phyloP scores from a whole-genome alignment of 2,797 vertebrate genomes.

The Tiaroga cobitis region DNA sequence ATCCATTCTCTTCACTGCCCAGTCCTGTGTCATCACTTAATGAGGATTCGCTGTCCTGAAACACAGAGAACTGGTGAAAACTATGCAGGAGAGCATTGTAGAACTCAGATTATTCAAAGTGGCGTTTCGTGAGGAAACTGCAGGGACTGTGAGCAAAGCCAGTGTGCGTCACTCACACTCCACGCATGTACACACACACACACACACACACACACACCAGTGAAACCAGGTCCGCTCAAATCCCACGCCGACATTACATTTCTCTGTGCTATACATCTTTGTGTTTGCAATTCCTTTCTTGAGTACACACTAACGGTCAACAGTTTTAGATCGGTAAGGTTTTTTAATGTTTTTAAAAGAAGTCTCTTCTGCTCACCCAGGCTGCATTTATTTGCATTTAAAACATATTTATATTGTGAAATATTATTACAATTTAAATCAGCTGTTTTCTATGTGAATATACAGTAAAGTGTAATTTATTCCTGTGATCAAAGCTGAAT shows the following conservation, averaged over 20 bases:
- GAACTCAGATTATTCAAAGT: not conserved
- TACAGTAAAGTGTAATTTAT: too few species aligned
- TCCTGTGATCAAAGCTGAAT: too few species aligned
- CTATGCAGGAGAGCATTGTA: not conserved
- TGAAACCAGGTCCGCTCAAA: not conserved
- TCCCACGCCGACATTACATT: not conserved
- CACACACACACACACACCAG: not conserved
- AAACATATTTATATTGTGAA: too few species aligned
- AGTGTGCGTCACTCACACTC: too few species aligned
- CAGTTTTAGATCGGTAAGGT: too few species aligned
- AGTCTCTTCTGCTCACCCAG: too few species aligned
- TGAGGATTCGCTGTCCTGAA: conserved; percentile 79
- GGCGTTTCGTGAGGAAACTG: not conserved
- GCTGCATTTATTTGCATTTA: too few species aligned
- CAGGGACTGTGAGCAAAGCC: not conserved
- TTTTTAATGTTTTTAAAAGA: too few species aligned
- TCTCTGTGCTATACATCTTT: not conserved
- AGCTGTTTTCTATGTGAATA: too few species aligned
- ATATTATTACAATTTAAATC: too few species aligned
- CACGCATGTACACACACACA: not conserved
- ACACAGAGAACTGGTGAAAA: conserved; percentile 18
- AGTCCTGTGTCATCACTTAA: conserved; percentile 82
- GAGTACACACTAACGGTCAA: too few species aligned
- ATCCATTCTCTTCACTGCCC: conserved; percentile 78
- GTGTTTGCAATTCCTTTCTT: too few species aligned